These are phyloP conservation scores for Plumapathes pennacea DNA, from an alignment of 92 coral and sea anemone species.

Conservation along the genomic window DNA sequence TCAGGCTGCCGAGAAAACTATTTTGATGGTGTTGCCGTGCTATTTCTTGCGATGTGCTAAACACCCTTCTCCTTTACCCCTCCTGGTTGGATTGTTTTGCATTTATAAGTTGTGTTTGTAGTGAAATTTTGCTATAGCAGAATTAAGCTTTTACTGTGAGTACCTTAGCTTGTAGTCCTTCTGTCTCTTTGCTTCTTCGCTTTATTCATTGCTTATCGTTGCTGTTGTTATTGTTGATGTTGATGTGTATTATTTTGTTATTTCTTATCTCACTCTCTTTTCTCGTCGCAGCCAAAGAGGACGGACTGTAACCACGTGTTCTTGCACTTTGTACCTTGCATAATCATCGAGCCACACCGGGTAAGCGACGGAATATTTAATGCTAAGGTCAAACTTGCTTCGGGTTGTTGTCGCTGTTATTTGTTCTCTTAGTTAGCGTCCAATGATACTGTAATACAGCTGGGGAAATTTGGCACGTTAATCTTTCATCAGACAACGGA, in stretches of 20 bases:
- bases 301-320: slow-evolving; percentile 99
- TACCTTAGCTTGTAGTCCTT: background rate
- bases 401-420: background rate
- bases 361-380: slow-evolving; percentile 55
- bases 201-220: background rate
- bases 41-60: no score
- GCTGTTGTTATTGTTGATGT: background rate
- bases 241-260: background rate
- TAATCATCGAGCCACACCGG: slow-evolving; percentile 91
- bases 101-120: background rate
- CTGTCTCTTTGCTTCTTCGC: no score
- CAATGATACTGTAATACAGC: no score
- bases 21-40: no score
- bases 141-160: background rate
- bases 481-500: no score
- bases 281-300: slow-evolving; percentile 68
- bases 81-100: background rate
- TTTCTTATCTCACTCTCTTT: background rate
- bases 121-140: background rate
- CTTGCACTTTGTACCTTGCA: slow-evolving; percentile 92
- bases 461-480: no score
- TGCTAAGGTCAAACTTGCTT: background rate
- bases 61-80: no score
- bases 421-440: no score
- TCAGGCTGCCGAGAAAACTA: no score